Base-by-base conservation (phyloP, 2,797 vertebrate genomes). In the Selene dorsalis region DNA sequence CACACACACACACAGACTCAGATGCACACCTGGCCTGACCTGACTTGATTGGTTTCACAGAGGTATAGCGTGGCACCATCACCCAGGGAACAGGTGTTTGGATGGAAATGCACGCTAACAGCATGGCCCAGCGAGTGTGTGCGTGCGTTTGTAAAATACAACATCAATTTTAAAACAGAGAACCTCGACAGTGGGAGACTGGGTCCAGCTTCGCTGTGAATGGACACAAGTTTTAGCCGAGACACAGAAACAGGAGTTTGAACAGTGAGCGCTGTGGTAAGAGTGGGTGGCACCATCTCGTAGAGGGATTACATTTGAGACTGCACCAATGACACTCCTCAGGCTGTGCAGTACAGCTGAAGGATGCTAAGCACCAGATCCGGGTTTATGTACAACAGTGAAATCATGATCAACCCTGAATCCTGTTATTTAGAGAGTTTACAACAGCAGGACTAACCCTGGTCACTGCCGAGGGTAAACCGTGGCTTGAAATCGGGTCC, bases 101-200 rank as follows among this genome's bases (percentile, higher is more conserved):
- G 43, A 87, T 70, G 22, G 53, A 87, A 75, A 74, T n/a, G 26
- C 61, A 69, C 58, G 17, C 56, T 63, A 57, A 72, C 41, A 56
- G 65, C 43, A 79, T 26, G 8, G 39, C 41, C 0, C 56, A 78
- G 77, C 17, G 43, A 57, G 72, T 70, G 80, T 77, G 84, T 26
- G 79, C 4, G 67, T 72, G 82, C 74, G 80, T 79, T 78, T 69
- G 77, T 60, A 80, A 79, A 77, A 80, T 55, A 86, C 61, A 88
- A 48, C 38, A 69, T 66, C 66, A 77, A 78, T 71, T 79, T 79
- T 69, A 84, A 45, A 75, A 87, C 53, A 73, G 62, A 64, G 45
- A 80, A 65, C 65, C n/a, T 69, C 2, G 6, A 84, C 85, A 87
- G 85, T 26, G 76, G 86, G 83, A 91, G 90, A 91, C 86, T 82